Evolutionary conservation across 2,797 vertebrate genomes (phyloP).

Genomic region (Falco concolor): DNA sequence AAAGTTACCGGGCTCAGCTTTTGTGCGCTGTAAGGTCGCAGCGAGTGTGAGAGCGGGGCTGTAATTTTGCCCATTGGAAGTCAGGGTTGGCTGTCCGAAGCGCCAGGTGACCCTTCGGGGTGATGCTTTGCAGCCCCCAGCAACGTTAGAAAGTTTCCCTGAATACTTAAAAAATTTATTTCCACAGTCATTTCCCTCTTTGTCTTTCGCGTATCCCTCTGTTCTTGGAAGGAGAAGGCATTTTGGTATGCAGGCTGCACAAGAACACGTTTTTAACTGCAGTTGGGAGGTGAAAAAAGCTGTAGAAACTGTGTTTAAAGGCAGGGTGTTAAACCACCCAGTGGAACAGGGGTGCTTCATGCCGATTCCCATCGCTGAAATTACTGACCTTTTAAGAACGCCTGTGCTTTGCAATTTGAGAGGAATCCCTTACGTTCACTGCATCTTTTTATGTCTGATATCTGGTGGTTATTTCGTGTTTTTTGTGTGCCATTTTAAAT

Average conservation of each 20-base stretch:
- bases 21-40: background rate
- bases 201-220: background rate
- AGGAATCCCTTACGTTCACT: background rate
- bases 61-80: background rate
- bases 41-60: background rate
- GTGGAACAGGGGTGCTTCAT: background rate
- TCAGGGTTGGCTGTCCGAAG: background rate
- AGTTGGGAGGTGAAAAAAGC: background rate
- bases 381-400: background rate
- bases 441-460: accelerated
- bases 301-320: background rate
- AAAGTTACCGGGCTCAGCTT: background rate
- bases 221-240: background rate
- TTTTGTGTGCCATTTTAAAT: background rate
- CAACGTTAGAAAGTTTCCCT: background rate
- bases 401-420: background rate
- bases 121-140: background rate
- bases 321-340: background rate
- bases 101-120: accelerated
- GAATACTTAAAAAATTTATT: background rate
- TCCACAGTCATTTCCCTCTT: background rate
- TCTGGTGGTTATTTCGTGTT: background rate
- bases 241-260: background rate
- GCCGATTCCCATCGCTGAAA: background rate
- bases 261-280: background rate